Evolutionary conservation across 1,140 invertebrate genomes (phyloP).

Genomic region (Ptiloglossa arizonensis): DNA sequence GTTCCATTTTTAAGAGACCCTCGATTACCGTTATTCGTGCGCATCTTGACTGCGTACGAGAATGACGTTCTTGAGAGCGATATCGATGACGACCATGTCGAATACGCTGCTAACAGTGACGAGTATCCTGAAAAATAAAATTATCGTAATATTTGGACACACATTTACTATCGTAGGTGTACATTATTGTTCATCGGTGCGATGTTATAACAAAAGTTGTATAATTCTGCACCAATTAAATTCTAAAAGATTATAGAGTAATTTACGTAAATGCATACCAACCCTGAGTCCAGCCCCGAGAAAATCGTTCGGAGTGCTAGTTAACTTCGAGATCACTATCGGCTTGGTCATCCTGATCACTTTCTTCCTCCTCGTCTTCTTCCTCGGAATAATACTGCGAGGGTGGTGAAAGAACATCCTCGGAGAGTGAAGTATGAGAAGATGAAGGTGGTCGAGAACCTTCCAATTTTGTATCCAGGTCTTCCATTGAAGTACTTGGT

Average conservation of each 20-base stretch:
- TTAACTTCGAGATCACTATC: conserved; percentile 81
- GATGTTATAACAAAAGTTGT: too few species aligned
- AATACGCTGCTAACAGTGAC: conserved; percentile 64
- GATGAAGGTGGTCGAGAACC: conserved; percentile 80
- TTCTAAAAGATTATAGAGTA: not conserved
- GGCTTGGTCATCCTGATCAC: conserved; percentile 79
- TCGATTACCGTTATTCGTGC: conserved; percentile 48
- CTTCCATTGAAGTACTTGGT: conserved; percentile 80
- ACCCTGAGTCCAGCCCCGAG: conserved; percentile 74
- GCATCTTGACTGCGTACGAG: conserved; percentile 43
- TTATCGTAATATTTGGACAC: not conserved
- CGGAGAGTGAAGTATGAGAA: conserved; percentile 79
- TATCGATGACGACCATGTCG: conserved; percentile 60
- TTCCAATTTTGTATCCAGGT: conserved; percentile 78
- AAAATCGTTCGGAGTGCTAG: conserved; percentile 76
- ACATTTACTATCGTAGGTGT: not conserved
- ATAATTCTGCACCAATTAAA: not conserved
- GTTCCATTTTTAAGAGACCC: conserved; percentile 5
- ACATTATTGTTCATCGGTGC: too few species aligned
- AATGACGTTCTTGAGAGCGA: conserved; percentile 57
- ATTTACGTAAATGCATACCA: conserved; percentile 38
- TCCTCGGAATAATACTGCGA: conserved; percentile 80
- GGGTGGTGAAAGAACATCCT: conserved; percentile 78
- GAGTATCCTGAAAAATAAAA: conserved; percentile 57
- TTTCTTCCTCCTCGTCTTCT: conserved; percentile 80